Evolutionary conservation across 2,797 vertebrate genomes (phyloP), one percentile per base, ranked within the genome.

Genomic region (Phalloptychus januarius): DNA sequence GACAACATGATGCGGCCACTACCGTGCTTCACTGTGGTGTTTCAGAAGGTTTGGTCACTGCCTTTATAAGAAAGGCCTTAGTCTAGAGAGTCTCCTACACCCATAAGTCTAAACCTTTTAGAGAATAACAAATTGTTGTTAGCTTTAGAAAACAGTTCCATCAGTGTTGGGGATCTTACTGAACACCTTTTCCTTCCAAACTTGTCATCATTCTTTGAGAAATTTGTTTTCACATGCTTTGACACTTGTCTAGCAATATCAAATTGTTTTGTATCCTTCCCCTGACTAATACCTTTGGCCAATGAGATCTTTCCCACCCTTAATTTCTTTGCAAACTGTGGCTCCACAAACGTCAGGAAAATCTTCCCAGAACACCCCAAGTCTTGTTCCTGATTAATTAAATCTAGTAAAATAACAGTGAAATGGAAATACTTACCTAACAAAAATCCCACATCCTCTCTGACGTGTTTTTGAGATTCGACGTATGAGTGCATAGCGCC

Each of bases 401-500:
- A 38, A 65, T 20, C 33, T 23, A 23, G 7, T 10, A 38, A 20
- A 65, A 38, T 23, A 33, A 58, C 12, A 58, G 4, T 15, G 54
- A 31, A 63, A 63, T 61, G 2, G 33, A 31, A 61, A 31, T 2
- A 6, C 2, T 58, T 12, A 13, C 56, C 10, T 5, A 5, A 13
- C 56, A 6, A 33, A 63, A 63, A 33, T 33, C 12, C 15, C 0
- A 2, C 4, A 31, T 15, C 0, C 12, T 31, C n/a, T 36, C 61
- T 7, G 7, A 20, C 5, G 11, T 25, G 11, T 44, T 70, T 44
- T 44, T 28, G 11, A 74, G 25, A 18, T 18, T 38, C 25, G 11
- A 7, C 69, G 77, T 54, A 48, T 88, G 82, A 52, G 50, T 25
- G 50, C 1, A 4, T 16, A 63, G 40, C 0, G 76, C 74, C 65